Conservation (phyloP, 2,888 invertebrate genomes). For the Amphipyra berbera region DNA sequence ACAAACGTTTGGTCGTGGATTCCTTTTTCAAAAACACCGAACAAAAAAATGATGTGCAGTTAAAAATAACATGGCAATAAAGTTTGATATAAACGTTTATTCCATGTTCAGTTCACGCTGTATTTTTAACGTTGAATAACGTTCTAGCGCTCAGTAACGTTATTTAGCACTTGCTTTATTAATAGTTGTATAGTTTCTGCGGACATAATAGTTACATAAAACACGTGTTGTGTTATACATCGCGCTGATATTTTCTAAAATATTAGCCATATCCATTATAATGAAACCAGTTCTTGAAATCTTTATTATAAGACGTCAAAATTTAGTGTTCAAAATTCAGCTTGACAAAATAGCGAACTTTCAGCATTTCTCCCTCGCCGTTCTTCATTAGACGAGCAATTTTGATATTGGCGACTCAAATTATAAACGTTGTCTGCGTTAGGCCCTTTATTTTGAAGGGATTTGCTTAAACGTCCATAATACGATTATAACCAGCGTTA, state of each 20-base stretch:
- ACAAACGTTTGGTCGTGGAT: conserved; percentile 31
- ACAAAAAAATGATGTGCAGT: conserved; percentile 18
- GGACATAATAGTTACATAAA: conserved; percentile 1
- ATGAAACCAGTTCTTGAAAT: not conserved
- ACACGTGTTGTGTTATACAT: not conserved
- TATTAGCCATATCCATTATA: not conserved
- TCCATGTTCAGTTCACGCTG: conserved; percentile 12
- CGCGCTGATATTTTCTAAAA: not conserved
- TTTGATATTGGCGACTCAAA: conserved; percentile 29
- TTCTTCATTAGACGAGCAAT: conserved; percentile 29
- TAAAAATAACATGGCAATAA: conserved; percentile 33
- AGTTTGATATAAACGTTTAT: conserved; percentile 33
- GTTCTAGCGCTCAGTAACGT: conserved; percentile 8
- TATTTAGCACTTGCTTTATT: conserved; percentile 27
- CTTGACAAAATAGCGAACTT: conserved; percentile 13
- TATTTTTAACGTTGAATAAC: conserved; percentile 32
- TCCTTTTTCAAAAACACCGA: conserved; percentile 16
- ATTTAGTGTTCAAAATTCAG: conserved; percentile 10
- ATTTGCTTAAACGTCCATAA: conserved; percentile 31
- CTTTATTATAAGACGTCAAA: conserved; percentile 4
- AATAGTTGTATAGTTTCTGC: conserved; percentile 12
- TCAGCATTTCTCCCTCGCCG: not conserved
- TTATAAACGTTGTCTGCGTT: conserved; percentile 29
- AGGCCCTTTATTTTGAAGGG: conserved; percentile 22
- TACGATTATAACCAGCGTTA: conserved; percentile 34